Evolutionary conservation across 1,140 invertebrate genomes (phyloP).

Genomic region (Chrysopa pallens): DNA sequence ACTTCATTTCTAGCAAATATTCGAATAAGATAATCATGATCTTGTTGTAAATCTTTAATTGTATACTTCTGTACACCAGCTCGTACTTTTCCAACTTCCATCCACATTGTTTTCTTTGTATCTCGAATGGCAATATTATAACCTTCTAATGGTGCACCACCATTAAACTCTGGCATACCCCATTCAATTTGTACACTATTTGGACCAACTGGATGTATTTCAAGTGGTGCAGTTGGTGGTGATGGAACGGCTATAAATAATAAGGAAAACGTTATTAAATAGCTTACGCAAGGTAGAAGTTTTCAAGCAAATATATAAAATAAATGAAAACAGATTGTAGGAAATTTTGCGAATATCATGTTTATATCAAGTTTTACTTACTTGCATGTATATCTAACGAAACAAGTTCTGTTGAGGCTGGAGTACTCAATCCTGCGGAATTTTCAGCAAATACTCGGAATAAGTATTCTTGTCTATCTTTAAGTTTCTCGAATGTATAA

Average conservation of each 20-base stretch:
- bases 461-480: constrained; percentile 72
- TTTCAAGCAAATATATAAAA: background rate
- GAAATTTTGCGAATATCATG: constrained; percentile 1
- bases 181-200: constrained; percentile 79
- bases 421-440: constrained; percentile 62
- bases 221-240: constrained; percentile 73
- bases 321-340: constrained; percentile 1
- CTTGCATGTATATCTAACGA: constrained; percentile 86
- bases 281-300: background rate
- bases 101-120: constrained; percentile 86
- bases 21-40: constrained; percentile 74
- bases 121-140: constrained; percentile 91
- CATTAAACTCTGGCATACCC: constrained; percentile 85
- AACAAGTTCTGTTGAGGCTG: constrained; percentile 59
- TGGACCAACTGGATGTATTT: constrained; percentile 61
- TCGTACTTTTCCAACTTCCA: constrained; percentile 76
- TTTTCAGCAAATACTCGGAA: constrained; percentile 91
- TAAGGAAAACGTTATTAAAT: background rate
- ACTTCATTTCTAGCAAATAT: constrained; percentile 91
- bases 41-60: constrained; percentile 73
- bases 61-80: constrained; percentile 67
- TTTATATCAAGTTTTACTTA: constrained; percentile 31
- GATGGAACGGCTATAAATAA: constrained; percentile 58
- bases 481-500: constrained; percentile 71
- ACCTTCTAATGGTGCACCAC: constrained; percentile 72